A percentile compares a stretch with the other conserved stretches of the same genome.
Conservation (phyloP, 2,797 vertebrate genomes). For the Melanotaenia pygmaea region DNA sequence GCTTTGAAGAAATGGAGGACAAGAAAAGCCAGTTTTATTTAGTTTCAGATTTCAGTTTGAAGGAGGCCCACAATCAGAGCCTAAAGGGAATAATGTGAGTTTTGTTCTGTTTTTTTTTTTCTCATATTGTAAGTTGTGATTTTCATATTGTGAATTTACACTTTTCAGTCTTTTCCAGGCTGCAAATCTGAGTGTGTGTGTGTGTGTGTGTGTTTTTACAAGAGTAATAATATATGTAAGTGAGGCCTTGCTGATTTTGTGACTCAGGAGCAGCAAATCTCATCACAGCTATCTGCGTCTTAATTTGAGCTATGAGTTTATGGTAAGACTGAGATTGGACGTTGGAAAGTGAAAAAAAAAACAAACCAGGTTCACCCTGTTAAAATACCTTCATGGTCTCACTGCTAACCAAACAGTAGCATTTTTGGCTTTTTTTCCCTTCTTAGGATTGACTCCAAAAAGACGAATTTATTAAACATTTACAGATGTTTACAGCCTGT, state of each 20-base stretch:
- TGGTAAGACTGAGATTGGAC: not conserved
- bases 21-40: not conserved
- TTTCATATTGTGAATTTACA: not conserved
- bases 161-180: not conserved
- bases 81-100: not conserved
- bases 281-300: not conserved
- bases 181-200: no score
- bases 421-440: not conserved
- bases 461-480: not conserved
- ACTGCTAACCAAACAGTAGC: not conserved
- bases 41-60: not conserved
- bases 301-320: not conserved
- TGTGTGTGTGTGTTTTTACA: no score
- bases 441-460: not conserved
- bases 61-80: not conserved
- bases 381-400: not conserved
- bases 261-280: not conserved
- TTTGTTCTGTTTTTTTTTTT: slow-evolving; percentile 2
- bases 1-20: slow-evolving; percentile 1
- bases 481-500: not conserved
- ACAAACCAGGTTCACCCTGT: not conserved
- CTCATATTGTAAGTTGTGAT: slow-evolving; percentile 2
- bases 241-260: not conserved
- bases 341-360: not conserved
- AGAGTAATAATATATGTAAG: not conserved